phyloP scores from a whole-genome alignment of 2,888 invertebrate genomes.

The Aleiodes alternator region DNA sequence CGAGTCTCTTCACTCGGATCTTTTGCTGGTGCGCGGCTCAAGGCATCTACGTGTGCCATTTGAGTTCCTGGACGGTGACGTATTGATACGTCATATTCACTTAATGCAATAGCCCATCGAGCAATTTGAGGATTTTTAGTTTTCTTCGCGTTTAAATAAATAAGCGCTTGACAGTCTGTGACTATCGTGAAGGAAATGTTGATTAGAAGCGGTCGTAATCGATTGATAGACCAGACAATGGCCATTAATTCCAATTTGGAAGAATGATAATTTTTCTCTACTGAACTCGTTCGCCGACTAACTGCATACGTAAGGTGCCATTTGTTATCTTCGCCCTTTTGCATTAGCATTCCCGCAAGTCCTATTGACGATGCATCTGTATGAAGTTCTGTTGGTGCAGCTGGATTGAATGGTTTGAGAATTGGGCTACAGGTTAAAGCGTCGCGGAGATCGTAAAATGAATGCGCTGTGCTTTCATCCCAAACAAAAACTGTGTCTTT shows the following conservation, averaged over 20 bases:
- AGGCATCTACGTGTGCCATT: slow-evolving; percentile 55
- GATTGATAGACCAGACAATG: slow-evolving; percentile 32
- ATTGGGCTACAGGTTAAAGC: slow-evolving; percentile 11
- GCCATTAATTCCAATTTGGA: slow-evolving; percentile 49
- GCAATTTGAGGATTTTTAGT: slow-evolving; percentile 25
- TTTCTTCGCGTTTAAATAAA: not conserved
- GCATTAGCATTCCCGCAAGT: slow-evolving; percentile 44
- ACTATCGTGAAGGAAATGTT: slow-evolving; percentile 51
- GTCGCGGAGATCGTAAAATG: slow-evolving; percentile 36
- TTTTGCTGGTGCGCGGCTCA: slow-evolving; percentile 50
- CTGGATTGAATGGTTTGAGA: slow-evolving; percentile 24
- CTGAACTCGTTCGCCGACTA: slow-evolving; percentile 55
- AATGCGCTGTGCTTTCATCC: slow-evolving; percentile 2
- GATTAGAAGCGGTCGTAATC: slow-evolving; percentile 12
- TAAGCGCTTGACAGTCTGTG: too few relatives aligned
- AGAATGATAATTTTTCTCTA: slow-evolving; percentile 59
- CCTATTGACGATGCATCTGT: slow-evolving; percentile 35
- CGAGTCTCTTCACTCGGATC: slow-evolving; percentile 7
- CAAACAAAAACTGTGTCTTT: slow-evolving; percentile 19
- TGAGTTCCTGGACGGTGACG: slow-evolving; percentile 50
- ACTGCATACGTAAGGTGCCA: slow-evolving; percentile 55
- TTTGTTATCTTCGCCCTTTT: slow-evolving; percentile 48
- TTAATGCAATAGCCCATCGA: slow-evolving; percentile 3
- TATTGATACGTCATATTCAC: slow-evolving; percentile 49
- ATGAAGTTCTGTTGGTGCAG: slow-evolving; percentile 42